Conservation (phyloP, 1,140 invertebrate genomes). For the Zophobas atratus region DNA sequence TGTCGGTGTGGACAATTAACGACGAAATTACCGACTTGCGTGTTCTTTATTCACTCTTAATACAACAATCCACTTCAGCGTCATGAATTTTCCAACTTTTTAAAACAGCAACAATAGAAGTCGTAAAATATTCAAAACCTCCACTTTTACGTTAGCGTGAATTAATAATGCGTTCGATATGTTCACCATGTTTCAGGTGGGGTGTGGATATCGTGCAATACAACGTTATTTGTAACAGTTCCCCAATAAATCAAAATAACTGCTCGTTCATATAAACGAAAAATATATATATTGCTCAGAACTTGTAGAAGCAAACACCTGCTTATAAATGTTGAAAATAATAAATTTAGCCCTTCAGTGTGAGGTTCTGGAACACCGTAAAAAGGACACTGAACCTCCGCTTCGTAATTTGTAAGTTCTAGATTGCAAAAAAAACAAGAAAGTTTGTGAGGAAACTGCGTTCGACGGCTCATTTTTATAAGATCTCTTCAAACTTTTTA, state of each 20-base stretch:
- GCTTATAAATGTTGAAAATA: not conserved
- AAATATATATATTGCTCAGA: constrained; percentile 17
- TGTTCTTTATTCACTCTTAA: constrained; percentile 10
- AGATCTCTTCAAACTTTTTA: constrained; percentile 19
- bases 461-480: constrained; percentile 17
- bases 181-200: not conserved
- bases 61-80: not conserved
- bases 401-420: not conserved
- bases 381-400: constrained; percentile 14
- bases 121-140: too few relatives aligned
- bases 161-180: not conserved
- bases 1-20: not conserved
- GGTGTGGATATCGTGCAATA: constrained; percentile 1
- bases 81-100: not conserved
- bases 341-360: constrained; percentile 9
- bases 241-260: not conserved
- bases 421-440: constrained; percentile 1
- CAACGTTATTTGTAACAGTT: constrained; percentile 17
- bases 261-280: not conserved
- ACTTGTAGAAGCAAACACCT: constrained; percentile 9
- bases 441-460: constrained; percentile 10
- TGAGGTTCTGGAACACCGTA: not conserved
- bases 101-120: too few relatives aligned
- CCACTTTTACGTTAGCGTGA: not conserved
- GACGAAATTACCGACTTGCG: constrained; percentile 23